A percentile compares a stretch with the other conserved stretches of the same genome.
phyloP scores from a whole-genome alignment of 1,140 invertebrate species.

The Pseudomyrmex flavicornis region DNA sequence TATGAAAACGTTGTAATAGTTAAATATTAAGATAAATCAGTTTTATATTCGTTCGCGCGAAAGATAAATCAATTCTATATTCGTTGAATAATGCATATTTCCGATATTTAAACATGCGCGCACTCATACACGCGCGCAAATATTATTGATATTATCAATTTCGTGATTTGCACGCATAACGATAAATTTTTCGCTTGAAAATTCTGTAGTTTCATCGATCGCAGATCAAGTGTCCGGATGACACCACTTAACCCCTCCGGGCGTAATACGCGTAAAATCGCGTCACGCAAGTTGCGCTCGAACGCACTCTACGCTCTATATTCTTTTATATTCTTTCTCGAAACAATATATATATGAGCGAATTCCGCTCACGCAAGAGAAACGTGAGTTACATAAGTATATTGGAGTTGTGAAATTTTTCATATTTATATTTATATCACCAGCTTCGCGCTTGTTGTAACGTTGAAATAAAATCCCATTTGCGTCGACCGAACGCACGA shows the following conservation, averaged over 20 bases:
- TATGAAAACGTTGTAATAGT: neutral
- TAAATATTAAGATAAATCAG: neutral
- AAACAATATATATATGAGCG: neutral
- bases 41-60: neutral
- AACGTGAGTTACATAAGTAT: slow-evolving; percentile 8
- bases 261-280: slow-evolving; percentile 65
- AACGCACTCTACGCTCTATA: slow-evolving; percentile 4
- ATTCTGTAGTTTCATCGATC: slow-evolving; percentile 77
- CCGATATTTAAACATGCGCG: no score
- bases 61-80: neutral
- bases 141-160: neutral
- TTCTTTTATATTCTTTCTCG: slow-evolving; percentile 21
- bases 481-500: no score
- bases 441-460: neutral
- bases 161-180: slow-evolving; percentile 42
- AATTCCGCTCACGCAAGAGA: neutral
- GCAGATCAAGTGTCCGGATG: slow-evolving; percentile 72
- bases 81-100: neutral
- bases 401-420: slow-evolving; percentile 11
- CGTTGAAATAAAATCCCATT: neutral
- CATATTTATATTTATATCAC: neutral
- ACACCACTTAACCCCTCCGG: slow-evolving; percentile 68
- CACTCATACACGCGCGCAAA: neutral
- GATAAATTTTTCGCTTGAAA: slow-evolving; percentile 65
- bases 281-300: slow-evolving; percentile 66